Evolutionary conservation across 2,888 invertebrate species (phyloP), one percentile per base, ranked within the genome.

Genomic region (Podotricha telesiphe): DNA sequence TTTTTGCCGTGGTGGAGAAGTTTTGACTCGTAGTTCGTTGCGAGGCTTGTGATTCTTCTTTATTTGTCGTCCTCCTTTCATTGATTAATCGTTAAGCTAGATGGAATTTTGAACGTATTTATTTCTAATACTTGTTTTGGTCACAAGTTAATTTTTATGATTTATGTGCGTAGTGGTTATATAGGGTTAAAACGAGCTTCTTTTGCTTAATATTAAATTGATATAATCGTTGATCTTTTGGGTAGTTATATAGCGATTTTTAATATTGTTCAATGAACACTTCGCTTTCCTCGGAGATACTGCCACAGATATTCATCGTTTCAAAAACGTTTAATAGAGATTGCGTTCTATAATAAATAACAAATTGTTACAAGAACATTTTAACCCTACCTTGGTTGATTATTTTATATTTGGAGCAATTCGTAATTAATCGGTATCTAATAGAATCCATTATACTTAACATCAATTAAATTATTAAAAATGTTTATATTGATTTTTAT

Each of bases 11-110:
- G 88, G 84, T 84, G 82, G 82, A 84, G 84, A 79, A 85, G 86
- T 86, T 86, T 76, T 80, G 7, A 15, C 7, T 22, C 20, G 20
- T 15, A 20, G 13, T 51, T 20, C 22, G 1, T 8, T 34, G 53
- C 28, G 10, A 53, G 80, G 85, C 81, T 85, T 90, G 91, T 92
- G 91, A 91, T 91, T 86, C 76, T 86, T 82, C 87, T 61, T 56
- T 89, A 87, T 84, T 88, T 37, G 37, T 37, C 87, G 87, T 86
- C 88, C 89, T 90, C 87, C 84, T 82, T 81, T 86, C 87, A 88
- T 87, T 87, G 82, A 78, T 82, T 91, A 92, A 91, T 90, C 85
- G 79, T 85, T 90, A 90, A 89, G 91, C 90, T 90, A 91, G 90
- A 86, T 84, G 86, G 80, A 82, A 86, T 85, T 86, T 79, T 81